Evolutionary conservation across 2,113 vertebrate species (phyloP).

Genomic region (Syrrhaptes paradoxus): DNA sequence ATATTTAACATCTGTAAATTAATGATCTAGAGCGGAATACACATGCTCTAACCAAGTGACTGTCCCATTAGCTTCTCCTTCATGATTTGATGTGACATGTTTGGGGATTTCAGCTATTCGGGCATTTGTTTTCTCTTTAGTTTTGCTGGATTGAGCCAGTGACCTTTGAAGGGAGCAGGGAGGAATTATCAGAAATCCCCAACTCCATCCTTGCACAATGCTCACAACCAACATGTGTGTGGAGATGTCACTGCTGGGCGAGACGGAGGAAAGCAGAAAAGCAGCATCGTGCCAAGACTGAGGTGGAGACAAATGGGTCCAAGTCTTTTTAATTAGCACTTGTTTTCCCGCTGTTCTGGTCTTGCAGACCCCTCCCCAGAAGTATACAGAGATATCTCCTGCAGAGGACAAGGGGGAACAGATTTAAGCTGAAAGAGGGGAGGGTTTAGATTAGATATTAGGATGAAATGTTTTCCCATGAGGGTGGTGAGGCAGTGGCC

Average conservation of each 20-base stretch:
- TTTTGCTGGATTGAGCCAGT: not conserved
- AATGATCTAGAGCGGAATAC: constrained; percentile 57
- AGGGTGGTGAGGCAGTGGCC: too few species aligned
- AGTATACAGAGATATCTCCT: not conserved
- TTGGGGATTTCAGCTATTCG: not conserved
- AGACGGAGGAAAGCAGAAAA: not conserved
- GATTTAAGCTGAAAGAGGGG: too few species aligned
- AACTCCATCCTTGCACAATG: not conserved
- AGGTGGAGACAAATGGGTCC: not conserved
- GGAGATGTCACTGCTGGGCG: not conserved
- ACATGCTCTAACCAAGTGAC: not conserved
- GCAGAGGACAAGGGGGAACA: too few species aligned
- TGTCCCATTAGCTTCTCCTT: not conserved
- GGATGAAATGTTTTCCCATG: too few species aligned
- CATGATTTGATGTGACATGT: constrained; percentile 50
- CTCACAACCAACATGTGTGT: rapidly evolving
- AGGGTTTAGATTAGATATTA: too few species aligned
- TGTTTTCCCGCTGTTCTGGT: not conserved
- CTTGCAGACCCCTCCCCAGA: not conserved
- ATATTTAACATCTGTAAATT: constrained; percentile 68
- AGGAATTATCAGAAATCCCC: not conserved
- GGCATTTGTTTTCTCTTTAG: not conserved
- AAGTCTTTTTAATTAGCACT: not conserved
- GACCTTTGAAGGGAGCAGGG: not conserved
- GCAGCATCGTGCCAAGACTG: not conserved